phyloP scores from a whole-genome alignment of 2,888 invertebrate species.

The Clostera curtula region DNA sequence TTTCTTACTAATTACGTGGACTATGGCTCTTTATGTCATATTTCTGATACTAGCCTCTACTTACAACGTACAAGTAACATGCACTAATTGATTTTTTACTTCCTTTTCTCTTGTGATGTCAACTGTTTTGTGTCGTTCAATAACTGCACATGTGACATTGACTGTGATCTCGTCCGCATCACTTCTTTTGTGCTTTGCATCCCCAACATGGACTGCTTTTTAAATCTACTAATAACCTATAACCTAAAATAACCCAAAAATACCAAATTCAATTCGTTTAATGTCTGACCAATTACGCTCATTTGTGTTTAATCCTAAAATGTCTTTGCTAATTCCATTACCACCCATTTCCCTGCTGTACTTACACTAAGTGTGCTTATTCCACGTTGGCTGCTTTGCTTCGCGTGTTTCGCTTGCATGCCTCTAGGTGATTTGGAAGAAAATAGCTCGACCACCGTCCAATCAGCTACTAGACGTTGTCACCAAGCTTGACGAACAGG shows the following conservation, averaged over 20 bases:
- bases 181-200: constrained; percentile 16
- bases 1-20: too few species aligned
- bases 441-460: constrained; percentile 76
- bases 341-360: constrained; percentile 17
- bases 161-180: constrained; percentile 52
- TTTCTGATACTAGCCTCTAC: too few species aligned
- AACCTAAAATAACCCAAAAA: background rate
- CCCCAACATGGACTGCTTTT: constrained; percentile 12
- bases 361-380: constrained; percentile 47
- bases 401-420: constrained; percentile 30
- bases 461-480: constrained; percentile 80
- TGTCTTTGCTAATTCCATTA: constrained; percentile 11
- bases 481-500: constrained; percentile 78
- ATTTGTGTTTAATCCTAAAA: background rate
- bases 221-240: background rate
- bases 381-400: constrained; percentile 10
- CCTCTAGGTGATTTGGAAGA: constrained; percentile 77
- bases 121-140: constrained; percentile 57
- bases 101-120: constrained; percentile 49
- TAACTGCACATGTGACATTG: constrained; percentile 35
- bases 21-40: too few species aligned
- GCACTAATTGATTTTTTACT: constrained; percentile 15
- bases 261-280: background rate
- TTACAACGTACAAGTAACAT: too few species aligned
- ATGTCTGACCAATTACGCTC: background rate